Conservation (phyloP, 2,113 vertebrate species). For the Pluvialis apricaria region DNA sequence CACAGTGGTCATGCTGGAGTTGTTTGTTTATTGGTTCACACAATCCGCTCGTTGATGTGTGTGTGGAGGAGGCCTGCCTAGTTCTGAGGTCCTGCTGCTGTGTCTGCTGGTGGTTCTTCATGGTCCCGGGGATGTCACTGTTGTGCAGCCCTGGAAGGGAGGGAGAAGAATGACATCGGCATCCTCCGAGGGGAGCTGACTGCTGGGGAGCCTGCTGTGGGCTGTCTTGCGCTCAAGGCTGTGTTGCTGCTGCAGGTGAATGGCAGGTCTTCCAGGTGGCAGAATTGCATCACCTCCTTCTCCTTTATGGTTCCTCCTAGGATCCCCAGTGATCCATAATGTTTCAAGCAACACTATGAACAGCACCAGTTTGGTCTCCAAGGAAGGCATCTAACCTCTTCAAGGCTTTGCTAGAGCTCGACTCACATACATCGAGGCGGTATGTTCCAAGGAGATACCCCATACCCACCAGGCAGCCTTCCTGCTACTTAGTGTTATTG, state of each 20-base stretch:
- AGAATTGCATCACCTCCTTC: conserved; percentile 68
- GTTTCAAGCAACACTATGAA: too few species aligned
- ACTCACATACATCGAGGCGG: too few species aligned
- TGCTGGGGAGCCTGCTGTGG: conserved; percentile 8
- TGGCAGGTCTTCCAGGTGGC: conserved; percentile 73
- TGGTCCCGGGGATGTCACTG: conserved; percentile 68
- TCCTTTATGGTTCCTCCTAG: conserved; percentile 40
- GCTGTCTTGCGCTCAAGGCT: conserved; percentile 73
- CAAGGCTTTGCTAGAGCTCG: too few species aligned
- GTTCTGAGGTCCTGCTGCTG: conserved; percentile 36
- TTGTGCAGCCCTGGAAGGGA: conserved; percentile 74
- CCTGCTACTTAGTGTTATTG: too few species aligned
- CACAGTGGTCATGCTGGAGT: background rate
- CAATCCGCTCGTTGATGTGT: background rate
- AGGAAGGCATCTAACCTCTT: too few species aligned
- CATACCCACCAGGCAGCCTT: too few species aligned
- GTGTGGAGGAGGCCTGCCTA: background rate
- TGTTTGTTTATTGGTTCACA: background rate
- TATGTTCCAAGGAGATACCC: too few species aligned
- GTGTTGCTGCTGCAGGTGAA: conserved; percentile 69
- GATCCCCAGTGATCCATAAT: background rate
- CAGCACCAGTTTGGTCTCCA: too few species aligned
- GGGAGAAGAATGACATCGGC: conserved; percentile 44
- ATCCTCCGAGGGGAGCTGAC: conserved; percentile 63
- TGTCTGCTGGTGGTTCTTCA: conserved; percentile 68